Percentiles rank a stretch among this genome's conserved stretches.
These are phyloP conservation scores for Muraenolepis orangiensis DNA, from an alignment of 2,797 vertebrate species.

Conservation along the genomic window DNA sequence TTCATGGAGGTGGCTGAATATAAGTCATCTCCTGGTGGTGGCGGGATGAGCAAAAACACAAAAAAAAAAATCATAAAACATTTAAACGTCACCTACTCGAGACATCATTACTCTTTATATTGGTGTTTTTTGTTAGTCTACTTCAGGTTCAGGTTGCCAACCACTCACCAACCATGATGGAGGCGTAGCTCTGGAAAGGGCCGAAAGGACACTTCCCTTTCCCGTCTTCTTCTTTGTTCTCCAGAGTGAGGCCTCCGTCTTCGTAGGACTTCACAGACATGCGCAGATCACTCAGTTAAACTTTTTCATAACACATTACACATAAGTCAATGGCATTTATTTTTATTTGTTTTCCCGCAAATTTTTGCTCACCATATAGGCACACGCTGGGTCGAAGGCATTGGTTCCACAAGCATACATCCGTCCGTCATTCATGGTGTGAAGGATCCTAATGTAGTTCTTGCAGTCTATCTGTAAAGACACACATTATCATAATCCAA, in stretches of 20 bases:
- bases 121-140: not conserved
- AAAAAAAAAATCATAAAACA: not conserved
- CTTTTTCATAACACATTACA: not conserved
- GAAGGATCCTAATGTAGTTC: constrained; percentile 78
- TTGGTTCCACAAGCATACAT: constrained; percentile 81
- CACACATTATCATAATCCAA: not conserved
- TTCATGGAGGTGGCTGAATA: constrained; percentile 82
- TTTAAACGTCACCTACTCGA: not conserved
- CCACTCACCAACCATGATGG: constrained; percentile 75
- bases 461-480: constrained; percentile 74
- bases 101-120: not conserved
- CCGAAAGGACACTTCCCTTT: constrained; percentile 82
- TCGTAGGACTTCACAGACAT: constrained; percentile 62
- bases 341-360: too few species aligned
- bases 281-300: not conserved
- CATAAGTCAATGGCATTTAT: not conserved
- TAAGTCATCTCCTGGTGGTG: constrained; percentile 65
- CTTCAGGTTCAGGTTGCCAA: not conserved
- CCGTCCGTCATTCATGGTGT: constrained; percentile 57
- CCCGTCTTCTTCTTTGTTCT: constrained; percentile 62
- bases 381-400: constrained; percentile 76
- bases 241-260: constrained; percentile 58
- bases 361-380: constrained; percentile 70
- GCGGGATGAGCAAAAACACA: not conserved
- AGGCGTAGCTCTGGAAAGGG: constrained; percentile 72